These are phyloP conservation scores for Hyperopisus bebe DNA, from an alignment of 2,113 vertebrate species.

Conservation along the genomic window DNA sequence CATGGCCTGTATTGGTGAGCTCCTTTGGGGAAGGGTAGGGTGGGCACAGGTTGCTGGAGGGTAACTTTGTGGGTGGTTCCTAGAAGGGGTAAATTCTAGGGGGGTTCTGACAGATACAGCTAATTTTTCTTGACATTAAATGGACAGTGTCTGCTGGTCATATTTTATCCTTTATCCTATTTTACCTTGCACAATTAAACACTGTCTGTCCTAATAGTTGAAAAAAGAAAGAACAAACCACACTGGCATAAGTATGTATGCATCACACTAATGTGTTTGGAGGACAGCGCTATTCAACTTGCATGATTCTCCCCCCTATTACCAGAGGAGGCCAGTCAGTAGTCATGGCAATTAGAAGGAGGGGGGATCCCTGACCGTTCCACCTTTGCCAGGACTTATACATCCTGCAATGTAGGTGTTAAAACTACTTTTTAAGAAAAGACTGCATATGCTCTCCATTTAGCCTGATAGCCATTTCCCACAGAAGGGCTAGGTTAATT, in stretches of 20 bases:
- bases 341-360: background rate
- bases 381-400: background rate
- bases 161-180: too few relatives aligned
- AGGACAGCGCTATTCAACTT: background rate
- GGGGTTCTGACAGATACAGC: background rate
- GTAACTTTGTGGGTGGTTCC: background rate
- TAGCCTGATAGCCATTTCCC: background rate
- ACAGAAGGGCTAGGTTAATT: background rate
- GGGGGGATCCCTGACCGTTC: background rate
- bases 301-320: background rate
- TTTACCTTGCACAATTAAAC: background rate
- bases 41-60: background rate
- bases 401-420: background rate
- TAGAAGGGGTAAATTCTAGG: background rate
- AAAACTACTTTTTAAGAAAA: background rate
- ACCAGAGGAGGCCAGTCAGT: background rate
- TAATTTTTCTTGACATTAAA: background rate
- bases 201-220: background rate
- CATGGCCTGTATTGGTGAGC: constrained; percentile 91
- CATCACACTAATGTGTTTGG: background rate
- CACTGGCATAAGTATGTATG: background rate
- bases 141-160: background rate
- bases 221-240: background rate
- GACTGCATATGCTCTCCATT: background rate
- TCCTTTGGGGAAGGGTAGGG: background rate